A percentile compares a stretch with the other conserved stretches of the same genome.
Conservation (phyloP, 2,888 invertebrate species). For the Dicranocentrus wangi region DNA sequence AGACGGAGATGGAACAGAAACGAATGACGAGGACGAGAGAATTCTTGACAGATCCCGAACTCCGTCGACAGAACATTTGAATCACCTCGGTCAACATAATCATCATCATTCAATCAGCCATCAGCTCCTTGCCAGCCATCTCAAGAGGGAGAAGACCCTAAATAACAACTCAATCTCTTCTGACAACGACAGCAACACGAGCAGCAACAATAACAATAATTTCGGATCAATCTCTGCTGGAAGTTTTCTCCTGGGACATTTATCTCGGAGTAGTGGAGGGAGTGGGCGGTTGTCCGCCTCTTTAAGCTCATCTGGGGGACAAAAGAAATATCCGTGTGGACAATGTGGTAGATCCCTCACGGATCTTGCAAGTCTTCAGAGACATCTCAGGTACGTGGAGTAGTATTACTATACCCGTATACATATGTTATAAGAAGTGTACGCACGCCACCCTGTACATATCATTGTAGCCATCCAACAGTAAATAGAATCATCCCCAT, state of each 20-base stretch:
- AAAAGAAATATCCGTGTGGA: slow-evolving; percentile 72
- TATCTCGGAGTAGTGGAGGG: slow-evolving; percentile 57
- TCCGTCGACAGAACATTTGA: slow-evolving; percentile 62
- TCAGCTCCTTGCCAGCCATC: slow-evolving; percentile 62
- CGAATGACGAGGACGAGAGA: slow-evolving; percentile 59
- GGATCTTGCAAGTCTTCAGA: slow-evolving; percentile 71
- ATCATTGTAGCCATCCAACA: no score
- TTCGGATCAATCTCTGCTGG: slow-evolving; percentile 59
- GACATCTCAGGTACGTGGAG: slow-evolving; percentile 70
- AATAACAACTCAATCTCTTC: slow-evolving; percentile 67
- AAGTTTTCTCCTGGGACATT: slow-evolving; percentile 70
- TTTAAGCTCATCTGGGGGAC: slow-evolving; percentile 64
- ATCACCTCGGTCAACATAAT: slow-evolving; percentile 62
- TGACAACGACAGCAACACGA: slow-evolving; percentile 64
- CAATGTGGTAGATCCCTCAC: slow-evolving; percentile 72
- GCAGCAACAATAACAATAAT: slow-evolving; percentile 57
- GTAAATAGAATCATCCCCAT: no score
- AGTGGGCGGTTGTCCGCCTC: slow-evolving; percentile 55
- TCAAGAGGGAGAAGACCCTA: slow-evolving; percentile 64
- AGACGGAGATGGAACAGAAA: slow-evolving; percentile 44
- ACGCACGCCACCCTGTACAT: no score
- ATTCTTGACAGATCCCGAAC: slow-evolving; percentile 52
- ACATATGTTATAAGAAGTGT: no score
- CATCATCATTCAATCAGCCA: slow-evolving; percentile 66
- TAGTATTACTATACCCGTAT: no score